Conservation (phyloP, 2,888 invertebrate genomes). For the Conistra vaccinii region DNA sequence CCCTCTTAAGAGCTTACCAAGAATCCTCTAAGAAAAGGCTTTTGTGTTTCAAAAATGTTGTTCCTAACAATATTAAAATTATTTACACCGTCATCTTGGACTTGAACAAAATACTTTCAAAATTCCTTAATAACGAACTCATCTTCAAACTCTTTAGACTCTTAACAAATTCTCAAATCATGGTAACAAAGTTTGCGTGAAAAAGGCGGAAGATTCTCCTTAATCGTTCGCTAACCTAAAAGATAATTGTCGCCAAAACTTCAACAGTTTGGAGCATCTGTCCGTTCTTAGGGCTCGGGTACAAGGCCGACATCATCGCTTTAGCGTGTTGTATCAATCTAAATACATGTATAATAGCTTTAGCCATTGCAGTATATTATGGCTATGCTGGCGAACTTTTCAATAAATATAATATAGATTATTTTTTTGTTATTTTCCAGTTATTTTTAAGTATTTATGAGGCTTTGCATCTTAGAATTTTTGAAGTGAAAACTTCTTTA, state of each 20-base stretch:
- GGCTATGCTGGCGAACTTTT: neutral
- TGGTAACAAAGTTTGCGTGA: constrained; percentile 53
- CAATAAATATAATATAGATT: too few relatives aligned
- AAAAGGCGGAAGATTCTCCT: constrained; percentile 59
- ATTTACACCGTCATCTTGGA: constrained; percentile 46
- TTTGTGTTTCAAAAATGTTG: constrained; percentile 13
- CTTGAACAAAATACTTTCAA: constrained; percentile 33
- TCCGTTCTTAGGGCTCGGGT: constrained; percentile 41
- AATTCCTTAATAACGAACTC: constrained; percentile 45
- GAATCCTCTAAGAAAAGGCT: constrained; percentile 11
- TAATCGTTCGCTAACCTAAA: constrained; percentile 69
- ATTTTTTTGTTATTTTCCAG: too few relatives aligned
- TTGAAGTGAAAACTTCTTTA: too few relatives aligned
- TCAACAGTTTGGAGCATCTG: constrained; percentile 79
- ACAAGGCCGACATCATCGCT: constrained; percentile 17
- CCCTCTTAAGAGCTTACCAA: neutral
- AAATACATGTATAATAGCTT: neutral
- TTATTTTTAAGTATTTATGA: neutral
- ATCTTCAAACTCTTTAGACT: constrained; percentile 39
- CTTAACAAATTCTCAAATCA: constrained; percentile 50
- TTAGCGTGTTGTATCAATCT: neutral
- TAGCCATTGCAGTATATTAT: neutral
- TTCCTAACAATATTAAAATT: constrained; percentile 21
- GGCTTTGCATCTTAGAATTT: neutral
- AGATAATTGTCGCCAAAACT: constrained; percentile 77